Conservation (phyloP, 2,113 vertebrate genomes). For the Mus spicilegus region DNA sequence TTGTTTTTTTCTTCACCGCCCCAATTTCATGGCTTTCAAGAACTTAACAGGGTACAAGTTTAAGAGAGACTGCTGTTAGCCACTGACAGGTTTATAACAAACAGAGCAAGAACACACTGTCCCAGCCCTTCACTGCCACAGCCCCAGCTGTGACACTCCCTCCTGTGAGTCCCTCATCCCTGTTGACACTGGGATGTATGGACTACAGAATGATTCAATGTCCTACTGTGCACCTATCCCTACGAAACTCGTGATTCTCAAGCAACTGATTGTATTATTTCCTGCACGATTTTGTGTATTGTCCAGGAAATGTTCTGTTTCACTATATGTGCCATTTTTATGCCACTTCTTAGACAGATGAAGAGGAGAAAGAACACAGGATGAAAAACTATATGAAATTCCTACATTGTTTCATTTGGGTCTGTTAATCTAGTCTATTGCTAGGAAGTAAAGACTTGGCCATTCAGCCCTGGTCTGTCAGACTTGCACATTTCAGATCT, state of each 20-base stretch:
- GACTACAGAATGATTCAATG: not conserved
- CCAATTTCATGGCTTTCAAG: not conserved
- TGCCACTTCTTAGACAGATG: not conserved
- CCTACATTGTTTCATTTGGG: not conserved
- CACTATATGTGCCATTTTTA: not conserved
- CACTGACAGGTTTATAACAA: not conserved
- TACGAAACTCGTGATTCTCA: not conserved
- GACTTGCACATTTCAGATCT: not conserved
- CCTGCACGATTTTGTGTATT: not conserved
- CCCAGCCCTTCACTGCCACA: fast-evolving
- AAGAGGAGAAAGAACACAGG: not conserved
- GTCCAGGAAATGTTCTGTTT: not conserved
- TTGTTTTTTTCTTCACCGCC: not conserved
- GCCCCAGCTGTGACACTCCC: too few species aligned
- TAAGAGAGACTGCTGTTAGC: not conserved
- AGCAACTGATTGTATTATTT: not conserved
- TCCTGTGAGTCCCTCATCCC: fast-evolving
- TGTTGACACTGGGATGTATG: not conserved
- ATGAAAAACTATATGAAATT: not conserved
- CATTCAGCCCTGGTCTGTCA: not conserved
- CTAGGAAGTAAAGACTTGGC: not conserved
- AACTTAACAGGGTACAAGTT: not conserved
- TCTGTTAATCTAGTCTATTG: not conserved
- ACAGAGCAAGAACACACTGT: fast-evolving
- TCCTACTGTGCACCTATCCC: not conserved